phyloP scores from a whole-genome alignment of 2,888 invertebrate species.

The Pyrocoelia pectoralis region DNA sequence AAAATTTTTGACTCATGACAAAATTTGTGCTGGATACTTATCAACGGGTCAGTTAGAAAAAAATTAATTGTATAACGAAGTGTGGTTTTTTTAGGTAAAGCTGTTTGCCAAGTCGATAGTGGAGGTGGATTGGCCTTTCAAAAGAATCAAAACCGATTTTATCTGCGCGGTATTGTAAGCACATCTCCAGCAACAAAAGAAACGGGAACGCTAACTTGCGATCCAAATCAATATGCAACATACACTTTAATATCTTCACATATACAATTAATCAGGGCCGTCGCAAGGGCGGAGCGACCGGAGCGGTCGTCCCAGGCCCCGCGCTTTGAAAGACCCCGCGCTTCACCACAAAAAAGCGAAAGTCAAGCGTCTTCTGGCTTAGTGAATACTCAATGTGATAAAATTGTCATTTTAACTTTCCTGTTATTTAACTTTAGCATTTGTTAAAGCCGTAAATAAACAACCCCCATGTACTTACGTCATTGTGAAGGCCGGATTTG shows the following conservation, averaged over 20 bases:
- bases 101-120: conserved; percentile 60
- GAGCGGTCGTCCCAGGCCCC: conserved; percentile 34
- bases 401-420: too few species aligned
- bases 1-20: conserved; percentile 47
- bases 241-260: conserved; percentile 54
- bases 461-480: too few species aligned
- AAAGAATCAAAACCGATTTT: conserved; percentile 50
- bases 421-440: too few species aligned
- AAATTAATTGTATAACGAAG: conserved; percentile 5
- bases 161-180: conserved; percentile 60
- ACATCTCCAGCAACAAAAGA: conserved; percentile 49
- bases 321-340: too few species aligned
- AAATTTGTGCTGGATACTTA: conserved; percentile 50
- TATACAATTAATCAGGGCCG: conserved; percentile 35
- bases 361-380: too few species aligned
- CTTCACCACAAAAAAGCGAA: too few species aligned
- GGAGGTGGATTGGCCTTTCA: conserved; percentile 59
- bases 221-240: conserved; percentile 53
- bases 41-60: background rate
- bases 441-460: too few species aligned
- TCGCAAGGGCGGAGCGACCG: too few species aligned
- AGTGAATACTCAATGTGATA: too few species aligned
- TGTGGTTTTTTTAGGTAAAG: conserved; percentile 49
- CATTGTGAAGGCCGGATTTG: too few species aligned
- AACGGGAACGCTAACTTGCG: conserved; percentile 41